Evolutionary conservation across 1,140 invertebrate species (phyloP).

Genomic region (Patella vulgata): DNA sequence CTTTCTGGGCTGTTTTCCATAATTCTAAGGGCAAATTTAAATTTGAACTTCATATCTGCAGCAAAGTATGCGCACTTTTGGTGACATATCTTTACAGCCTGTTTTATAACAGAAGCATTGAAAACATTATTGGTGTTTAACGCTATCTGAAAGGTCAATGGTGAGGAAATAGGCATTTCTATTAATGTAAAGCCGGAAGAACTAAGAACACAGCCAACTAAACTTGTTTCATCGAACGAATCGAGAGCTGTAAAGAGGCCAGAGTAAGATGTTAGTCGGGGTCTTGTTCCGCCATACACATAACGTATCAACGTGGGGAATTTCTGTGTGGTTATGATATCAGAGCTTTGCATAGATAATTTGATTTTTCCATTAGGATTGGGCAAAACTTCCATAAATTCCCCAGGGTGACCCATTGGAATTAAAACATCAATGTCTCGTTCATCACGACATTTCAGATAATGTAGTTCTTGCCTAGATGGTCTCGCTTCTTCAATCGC

Average conservation of each 20-base stretch:
- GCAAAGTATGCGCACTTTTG: slow-evolving; percentile 14
- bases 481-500: neutral
- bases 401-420: slow-evolving; percentile 28
- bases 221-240: slow-evolving; percentile 41
- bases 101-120: slow-evolving; percentile 26
- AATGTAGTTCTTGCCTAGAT: slow-evolving; percentile 26
- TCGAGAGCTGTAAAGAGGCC: slow-evolving; percentile 39
- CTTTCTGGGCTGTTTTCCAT: slow-evolving; percentile 20
- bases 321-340: slow-evolving; percentile 32
- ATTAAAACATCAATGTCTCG: slow-evolving; percentile 26
- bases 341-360: slow-evolving; percentile 28
- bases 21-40: slow-evolving; percentile 35
- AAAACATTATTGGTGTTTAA: slow-evolving; percentile 36
- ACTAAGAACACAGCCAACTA: slow-evolving; percentile 35
- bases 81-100: slow-evolving; percentile 22
- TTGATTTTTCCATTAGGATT: slow-evolving; percentile 17
- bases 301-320: slow-evolving; percentile 40
- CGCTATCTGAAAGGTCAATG: slow-evolving; percentile 39
- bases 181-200: slow-evolving; percentile 25
- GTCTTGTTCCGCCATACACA: slow-evolving; percentile 29
- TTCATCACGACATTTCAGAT: slow-evolving; percentile 39
- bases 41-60: slow-evolving; percentile 44
- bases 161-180: slow-evolving; percentile 36
- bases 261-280: slow-evolving; percentile 33
- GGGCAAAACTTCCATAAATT: slow-evolving; percentile 35